Percentiles rank a stretch among this genome's conserved stretches.
These are phyloP conservation scores for Phycodurus eques DNA, from an alignment of 2,113 vertebrate species.

Conservation along the genomic window DNA sequence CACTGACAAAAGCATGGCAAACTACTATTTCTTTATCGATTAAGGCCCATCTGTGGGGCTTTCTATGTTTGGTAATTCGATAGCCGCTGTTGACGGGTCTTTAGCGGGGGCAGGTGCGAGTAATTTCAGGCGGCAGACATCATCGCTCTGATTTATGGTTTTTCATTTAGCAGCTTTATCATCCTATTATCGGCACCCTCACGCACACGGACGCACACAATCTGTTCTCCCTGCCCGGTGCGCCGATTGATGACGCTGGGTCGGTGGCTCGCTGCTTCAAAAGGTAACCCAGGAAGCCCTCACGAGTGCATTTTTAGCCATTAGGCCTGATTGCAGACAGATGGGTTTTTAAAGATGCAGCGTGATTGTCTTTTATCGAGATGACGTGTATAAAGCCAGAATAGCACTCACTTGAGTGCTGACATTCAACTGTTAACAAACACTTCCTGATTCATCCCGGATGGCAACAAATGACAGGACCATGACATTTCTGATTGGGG, in stretches of 20 bases:
- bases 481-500: not conserved
- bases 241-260: not conserved
- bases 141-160: constrained; percentile 42
- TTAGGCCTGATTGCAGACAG: not conserved
- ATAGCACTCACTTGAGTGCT: not conserved
- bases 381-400: not conserved
- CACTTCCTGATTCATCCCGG: not conserved
- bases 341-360: not conserved
- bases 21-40: constrained; percentile 32
- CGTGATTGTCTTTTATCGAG: not conserved
- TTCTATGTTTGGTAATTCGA: constrained; percentile 9
- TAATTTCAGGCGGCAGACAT: constrained; percentile 12
- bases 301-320: too few relatives aligned
- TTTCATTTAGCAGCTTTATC: constrained; percentile 42
- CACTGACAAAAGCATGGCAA: constrained; percentile 30
- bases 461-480: not conserved
- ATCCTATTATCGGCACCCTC: constrained; percentile 32
- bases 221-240: not conserved
- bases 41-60: constrained; percentile 23
- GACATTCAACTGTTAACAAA: not conserved
- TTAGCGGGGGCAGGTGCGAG: constrained; percentile 24
- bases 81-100: constrained; percentile 2
- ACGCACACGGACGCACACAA: constrained; percentile 13
- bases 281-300: not conserved
- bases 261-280: too few relatives aligned